These are phyloP conservation scores for Aspidapion aeneum DNA, from an alignment of 2,888 invertebrate species.

Conservation along the genomic window DNA sequence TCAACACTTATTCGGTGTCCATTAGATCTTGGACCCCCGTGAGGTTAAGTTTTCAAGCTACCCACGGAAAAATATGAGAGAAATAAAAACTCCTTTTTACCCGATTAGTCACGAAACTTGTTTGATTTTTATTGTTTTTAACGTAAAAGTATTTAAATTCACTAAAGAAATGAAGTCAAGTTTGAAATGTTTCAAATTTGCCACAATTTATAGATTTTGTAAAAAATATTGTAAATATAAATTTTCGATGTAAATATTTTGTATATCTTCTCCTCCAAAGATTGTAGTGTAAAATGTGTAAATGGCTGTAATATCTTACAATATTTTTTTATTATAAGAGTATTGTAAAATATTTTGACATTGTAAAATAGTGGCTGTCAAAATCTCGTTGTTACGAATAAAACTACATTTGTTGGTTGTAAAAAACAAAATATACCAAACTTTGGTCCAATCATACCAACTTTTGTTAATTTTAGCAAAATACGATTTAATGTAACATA, in stretches of 20 bases:
- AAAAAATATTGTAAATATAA: neutral
- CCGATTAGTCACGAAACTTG: too few species aligned
- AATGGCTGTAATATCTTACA: conserved; percentile 32
- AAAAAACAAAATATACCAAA: conserved; percentile 14
- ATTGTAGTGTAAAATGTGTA: conserved; percentile 36
- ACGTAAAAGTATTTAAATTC: too few species aligned
- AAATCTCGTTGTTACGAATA: conserved; percentile 38
- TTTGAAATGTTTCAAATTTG: too few species aligned
- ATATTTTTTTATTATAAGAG: conserved; percentile 8
- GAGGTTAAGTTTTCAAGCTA: too few species aligned
- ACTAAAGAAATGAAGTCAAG: too few species aligned
- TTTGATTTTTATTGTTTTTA: too few species aligned
- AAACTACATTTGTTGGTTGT: conserved; percentile 36
- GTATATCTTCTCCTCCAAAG: conserved; percentile 32
- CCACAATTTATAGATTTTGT: neutral
- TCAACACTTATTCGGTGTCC: too few species aligned
- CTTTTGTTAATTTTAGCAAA: neutral
- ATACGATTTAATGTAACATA: neutral
- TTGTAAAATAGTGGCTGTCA: conserved; percentile 43
- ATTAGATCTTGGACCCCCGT: too few species aligned
- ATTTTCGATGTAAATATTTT: conserved; percentile 31
- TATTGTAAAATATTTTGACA: conserved; percentile 14
- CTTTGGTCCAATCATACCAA: conserved; percentile 17
- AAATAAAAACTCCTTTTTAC: too few species aligned
- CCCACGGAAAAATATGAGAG: too few species aligned